A percentile compares a stretch with the other conserved stretches of the same genome.
These are phyloP conservation scores for Meteorus cinctellus DNA, from an alignment of 2,888 invertebrate genomes.

Conservation along the genomic window DNA sequence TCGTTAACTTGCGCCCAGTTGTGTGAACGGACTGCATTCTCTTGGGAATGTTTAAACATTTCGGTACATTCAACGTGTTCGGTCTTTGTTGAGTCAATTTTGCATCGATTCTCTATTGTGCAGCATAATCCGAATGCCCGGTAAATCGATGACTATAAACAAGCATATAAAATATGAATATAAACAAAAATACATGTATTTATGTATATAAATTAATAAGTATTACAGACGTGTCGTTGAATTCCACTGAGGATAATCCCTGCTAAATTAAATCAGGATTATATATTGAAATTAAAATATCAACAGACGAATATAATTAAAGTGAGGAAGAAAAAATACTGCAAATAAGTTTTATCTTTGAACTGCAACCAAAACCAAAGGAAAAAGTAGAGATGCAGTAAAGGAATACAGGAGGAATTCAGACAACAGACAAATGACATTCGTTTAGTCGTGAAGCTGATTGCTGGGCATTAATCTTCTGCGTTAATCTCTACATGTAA, in stretches of 20 bases:
- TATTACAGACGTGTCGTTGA: background rate
- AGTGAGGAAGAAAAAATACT: background rate
- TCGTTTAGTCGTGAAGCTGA: conserved; percentile 27
- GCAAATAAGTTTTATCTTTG: no score
- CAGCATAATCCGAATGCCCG: background rate
- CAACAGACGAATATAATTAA: background rate
- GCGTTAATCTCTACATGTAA: conserved; percentile 1
- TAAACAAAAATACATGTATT: background rate
- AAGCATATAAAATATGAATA: background rate
- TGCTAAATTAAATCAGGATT: background rate
- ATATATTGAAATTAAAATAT: background rate
- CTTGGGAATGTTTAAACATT: conserved; percentile 17
- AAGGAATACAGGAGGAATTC: background rate
- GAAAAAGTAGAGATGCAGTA: background rate
- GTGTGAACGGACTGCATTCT: conserved; percentile 21
- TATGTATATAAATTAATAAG: background rate
- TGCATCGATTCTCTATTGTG: background rate
- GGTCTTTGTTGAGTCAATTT: background rate
- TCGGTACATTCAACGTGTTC: conserved; percentile 1
- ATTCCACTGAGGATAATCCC: background rate
- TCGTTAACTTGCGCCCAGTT: conserved; percentile 38
- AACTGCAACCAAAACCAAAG: no score
- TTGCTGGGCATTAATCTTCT: conserved; percentile 28
- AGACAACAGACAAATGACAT: conserved; percentile 14
- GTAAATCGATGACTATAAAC: background rate